Base-by-base conservation (phyloP, 2,888 invertebrate species). In the Heliconius cydno region DNA sequence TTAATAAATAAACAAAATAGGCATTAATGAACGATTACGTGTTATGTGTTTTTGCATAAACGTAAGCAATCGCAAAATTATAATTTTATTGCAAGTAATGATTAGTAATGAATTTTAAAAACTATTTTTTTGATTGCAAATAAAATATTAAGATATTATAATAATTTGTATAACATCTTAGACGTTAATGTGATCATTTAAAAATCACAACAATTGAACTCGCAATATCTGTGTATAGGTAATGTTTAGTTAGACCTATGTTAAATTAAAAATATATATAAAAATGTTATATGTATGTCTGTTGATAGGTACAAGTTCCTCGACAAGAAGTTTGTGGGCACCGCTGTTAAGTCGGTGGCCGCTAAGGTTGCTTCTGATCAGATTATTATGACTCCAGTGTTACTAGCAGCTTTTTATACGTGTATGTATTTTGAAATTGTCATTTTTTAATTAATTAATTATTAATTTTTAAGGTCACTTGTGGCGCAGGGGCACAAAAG, bases 291-390 rank as follows among this genome's bases (percentile, higher is more conserved):
- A 57, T 10, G 22, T 4, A 13, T 57, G 38, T 78, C 65, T 71
- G 79, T 82, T 91, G 90, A 76, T 87, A 98, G 98, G 98, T 98
- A 98, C 90, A 96, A 96, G 92, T 97, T 96, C 95, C 89, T 98
- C 82, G 98, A 98, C 90, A 94, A 92, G 79, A 96, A 95, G 82
- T 96, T 97, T 84, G 95, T 95, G 0, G 98, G 98, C 2, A 97
- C 96, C 1, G 89, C 96, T 0, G 89, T 94, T 19, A 96, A 94
- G 87, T 95, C 96, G 0, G 96, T 98, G 41, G 87, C 95, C 0
- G 96, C 96, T 82, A 98, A 98, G 92, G 95, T 98, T 73, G 87
- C 96, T 0, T 90, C 97, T 79, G 98, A 98, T 90, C 98, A 98
- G 91, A 96, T 97, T 86, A 80, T 97, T 5, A 95, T 98, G 90